Conservation (phyloP, 2,113 vertebrate genomes). For the Perognathus longimembris region DNA sequence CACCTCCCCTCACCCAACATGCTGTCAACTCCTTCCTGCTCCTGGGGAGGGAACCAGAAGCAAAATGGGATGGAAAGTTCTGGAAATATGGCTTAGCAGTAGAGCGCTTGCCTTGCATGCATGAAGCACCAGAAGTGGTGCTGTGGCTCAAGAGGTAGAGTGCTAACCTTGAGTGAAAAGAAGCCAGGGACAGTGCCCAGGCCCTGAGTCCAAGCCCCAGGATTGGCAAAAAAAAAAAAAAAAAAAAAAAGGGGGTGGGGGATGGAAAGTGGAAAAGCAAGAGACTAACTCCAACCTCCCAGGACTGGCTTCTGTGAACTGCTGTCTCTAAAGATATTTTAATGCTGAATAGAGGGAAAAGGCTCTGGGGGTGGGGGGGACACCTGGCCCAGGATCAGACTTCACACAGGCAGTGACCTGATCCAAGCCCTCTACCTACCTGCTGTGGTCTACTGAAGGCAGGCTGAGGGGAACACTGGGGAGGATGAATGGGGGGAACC, state of each 20-base stretch:
- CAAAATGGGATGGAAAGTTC: neutral
- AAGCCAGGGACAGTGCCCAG: too few relatives aligned
- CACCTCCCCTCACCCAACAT: too few relatives aligned
- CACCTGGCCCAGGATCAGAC: neutral
- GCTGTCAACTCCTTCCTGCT: neutral
- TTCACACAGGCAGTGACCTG: fast-evolving
- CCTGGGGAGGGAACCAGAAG: neutral
- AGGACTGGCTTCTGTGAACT: neutral
- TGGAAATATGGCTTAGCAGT: too few relatives aligned
- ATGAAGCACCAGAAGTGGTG: too few relatives aligned
- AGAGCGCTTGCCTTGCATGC: too few relatives aligned
- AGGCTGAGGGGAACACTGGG: neutral
- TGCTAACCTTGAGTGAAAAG: too few relatives aligned
- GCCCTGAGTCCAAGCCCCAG: too few relatives aligned
- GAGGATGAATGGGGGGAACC: too few relatives aligned
- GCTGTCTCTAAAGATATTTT: neutral
- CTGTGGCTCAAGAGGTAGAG: too few relatives aligned
- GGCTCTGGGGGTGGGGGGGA: too few relatives aligned
- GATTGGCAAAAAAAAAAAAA: too few relatives aligned
- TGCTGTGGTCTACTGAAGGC: neutral
- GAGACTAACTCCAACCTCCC: neutral
- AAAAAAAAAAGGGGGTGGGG: too few relatives aligned
- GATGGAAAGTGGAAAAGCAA: neutral
- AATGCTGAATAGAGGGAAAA: neutral
- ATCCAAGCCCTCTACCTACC: neutral